Base-by-base conservation (phyloP, 2,113 vertebrate genomes). In the Balaenoptera acutorostrata region DNA sequence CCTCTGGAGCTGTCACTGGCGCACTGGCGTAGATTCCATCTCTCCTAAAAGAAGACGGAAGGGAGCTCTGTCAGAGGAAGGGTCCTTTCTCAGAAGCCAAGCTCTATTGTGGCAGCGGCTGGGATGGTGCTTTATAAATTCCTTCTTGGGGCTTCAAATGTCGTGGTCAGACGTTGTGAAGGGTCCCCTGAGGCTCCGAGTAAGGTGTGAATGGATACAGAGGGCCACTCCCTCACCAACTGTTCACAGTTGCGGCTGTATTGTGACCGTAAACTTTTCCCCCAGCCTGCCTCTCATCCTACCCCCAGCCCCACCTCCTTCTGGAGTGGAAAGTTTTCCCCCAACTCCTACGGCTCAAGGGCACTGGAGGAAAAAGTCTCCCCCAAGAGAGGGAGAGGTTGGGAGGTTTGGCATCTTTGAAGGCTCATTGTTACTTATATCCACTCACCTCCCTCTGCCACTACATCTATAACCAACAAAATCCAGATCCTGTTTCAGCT, bases 1-100 rank as follows among this genome's bases (percentile, higher is more conserved):
- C 97, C 90, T 96, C 96, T 97, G 97, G 97, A 98, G 77, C 97
- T 98, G 96, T 98, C 95, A 93, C 55, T 90, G 83, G 93, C 66
- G 74, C 94, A 95, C 52, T 88, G 83, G 90, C 69, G 74, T 0
- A 8, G 85, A 85, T 96, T 92, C 72, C 71, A 84, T 84, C 93
- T 80, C 61, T 97, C 81, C 44, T 57, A 44, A 91, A 20, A 3
- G 97, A 97, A 98, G 23, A 68, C 5, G 1, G 46, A 97, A 94
- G 95, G 95, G 93, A 97, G 92, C 78, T 83, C 78, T 85, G 17
- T 92, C 64, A 33, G 87, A 2, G 2, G 66, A 96, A 80, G 23
- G 0, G 77, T 80, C n/a, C 18, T 94, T 96, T 78, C 66, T 74
- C 69, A 68, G 75, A 94, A 29, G 80, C 59, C 41, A 97, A 88